A percentile compares a stretch with the other conserved stretches of the same genome.
phyloP scores from a whole-genome alignment of 2,888 invertebrate species.

The Horisme vitalbata region DNA sequence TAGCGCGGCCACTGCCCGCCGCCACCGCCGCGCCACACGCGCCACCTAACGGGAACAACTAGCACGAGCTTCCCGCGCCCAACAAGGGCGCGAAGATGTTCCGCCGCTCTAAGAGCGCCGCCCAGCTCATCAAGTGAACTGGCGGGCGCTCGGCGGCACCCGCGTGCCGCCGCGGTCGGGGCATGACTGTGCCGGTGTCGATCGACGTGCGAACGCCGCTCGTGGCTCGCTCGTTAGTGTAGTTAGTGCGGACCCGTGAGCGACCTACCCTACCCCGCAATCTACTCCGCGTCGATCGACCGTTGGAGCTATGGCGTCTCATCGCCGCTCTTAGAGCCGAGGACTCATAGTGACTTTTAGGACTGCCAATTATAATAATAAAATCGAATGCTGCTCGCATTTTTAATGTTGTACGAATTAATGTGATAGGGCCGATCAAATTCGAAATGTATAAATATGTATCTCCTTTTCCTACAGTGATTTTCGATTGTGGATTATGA shows the following conservation, averaged over 20 bases:
- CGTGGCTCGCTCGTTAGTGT: conserved; percentile 7
- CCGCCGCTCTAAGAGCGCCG: conserved; percentile 82
- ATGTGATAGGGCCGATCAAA: conserved; percentile 70
- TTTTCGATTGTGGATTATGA: conserved; percentile 56
- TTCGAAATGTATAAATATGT: conserved; percentile 57
- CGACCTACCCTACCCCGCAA: conserved; percentile 1
- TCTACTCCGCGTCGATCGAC: conserved; percentile 1
- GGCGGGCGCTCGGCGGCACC: conserved; percentile 13
- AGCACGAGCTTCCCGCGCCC: conserved; percentile 79
- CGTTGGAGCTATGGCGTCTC: conserved; percentile 10
- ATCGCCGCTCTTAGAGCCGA: conserved; percentile 38
- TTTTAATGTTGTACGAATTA: conserved; percentile 68
- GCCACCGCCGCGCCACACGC: conserved; percentile 44
- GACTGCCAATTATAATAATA: conserved; percentile 70
- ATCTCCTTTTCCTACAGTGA: conserved; percentile 55
- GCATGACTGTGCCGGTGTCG: conserved; percentile 13
- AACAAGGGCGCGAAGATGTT: conserved; percentile 80
- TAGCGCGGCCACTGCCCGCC: conserved; percentile 40
- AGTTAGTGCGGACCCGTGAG: conserved; percentile 6
- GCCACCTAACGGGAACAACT: conserved; percentile 76
- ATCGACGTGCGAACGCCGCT: conserved; percentile 14
- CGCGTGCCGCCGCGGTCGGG: conserved; percentile 1
- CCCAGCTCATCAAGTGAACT: conserved; percentile 78
- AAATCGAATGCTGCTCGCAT: conserved; percentile 62
- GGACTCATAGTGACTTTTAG: conserved; percentile 63